phyloP scores from a whole-genome alignment of 2,797 vertebrate species.

The Acridotheres tristis region DNA sequence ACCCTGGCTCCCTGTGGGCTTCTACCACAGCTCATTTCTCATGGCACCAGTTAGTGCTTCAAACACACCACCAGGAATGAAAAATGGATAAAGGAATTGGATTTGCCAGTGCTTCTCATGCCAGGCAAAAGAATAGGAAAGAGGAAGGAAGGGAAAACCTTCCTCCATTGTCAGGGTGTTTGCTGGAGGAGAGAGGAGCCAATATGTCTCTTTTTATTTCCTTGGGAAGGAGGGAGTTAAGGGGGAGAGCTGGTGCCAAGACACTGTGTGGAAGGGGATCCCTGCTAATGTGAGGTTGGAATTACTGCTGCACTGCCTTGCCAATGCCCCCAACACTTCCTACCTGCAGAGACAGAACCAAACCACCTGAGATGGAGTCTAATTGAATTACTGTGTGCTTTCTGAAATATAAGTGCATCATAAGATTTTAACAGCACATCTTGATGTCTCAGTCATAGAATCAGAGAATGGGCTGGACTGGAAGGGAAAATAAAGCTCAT shows the following conservation, averaged over 20 bases:
- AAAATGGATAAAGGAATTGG: slow-evolving; percentile 65
- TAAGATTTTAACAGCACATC: not conserved
- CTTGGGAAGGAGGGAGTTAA: not conserved
- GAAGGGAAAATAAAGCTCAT: not conserved
- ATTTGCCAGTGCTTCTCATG: slow-evolving; percentile 30
- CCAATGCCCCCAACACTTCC: not conserved
- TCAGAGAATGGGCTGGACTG: not conserved
- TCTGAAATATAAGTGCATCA: not conserved
- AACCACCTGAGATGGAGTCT: not conserved
- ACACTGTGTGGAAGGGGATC: not conserved
- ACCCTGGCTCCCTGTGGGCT: not conserved
- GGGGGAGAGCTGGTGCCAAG: not conserved
- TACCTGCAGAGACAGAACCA: not conserved
- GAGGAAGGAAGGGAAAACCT: slow-evolving; percentile 5
- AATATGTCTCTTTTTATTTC: not conserved
- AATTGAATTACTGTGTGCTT: not conserved
- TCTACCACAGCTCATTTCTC: slow-evolving; percentile 40
- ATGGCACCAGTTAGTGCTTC: slow-evolving; percentile 34
- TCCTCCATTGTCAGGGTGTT: not conserved
- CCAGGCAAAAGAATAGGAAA: slow-evolving; percentile 28
- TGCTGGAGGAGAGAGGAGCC: not conserved
- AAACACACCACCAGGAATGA: slow-evolving; percentile 46
- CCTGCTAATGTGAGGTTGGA: accelerated
- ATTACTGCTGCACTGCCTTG: not conserved
- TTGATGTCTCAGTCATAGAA: not conserved